A percentile compares a stretch with the other conserved stretches of the same genome.
These are phyloP conservation scores for Aptenodytes forsteri DNA, from an alignment of 2,113 vertebrate species.

Conservation along the genomic window DNA sequence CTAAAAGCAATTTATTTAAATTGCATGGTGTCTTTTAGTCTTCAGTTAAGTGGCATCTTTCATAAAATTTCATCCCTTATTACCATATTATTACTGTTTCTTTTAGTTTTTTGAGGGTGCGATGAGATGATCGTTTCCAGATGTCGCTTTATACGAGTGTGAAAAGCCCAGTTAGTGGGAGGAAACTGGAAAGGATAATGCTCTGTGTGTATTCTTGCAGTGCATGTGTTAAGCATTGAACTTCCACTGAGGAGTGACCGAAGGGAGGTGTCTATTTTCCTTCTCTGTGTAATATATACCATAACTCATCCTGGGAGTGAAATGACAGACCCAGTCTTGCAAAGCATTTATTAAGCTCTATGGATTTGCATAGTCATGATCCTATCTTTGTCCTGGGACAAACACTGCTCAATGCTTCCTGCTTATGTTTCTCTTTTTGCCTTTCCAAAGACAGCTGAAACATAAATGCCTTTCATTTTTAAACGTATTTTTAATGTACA, in stretches of 20 bases:
- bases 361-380: not conserved
- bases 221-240: not conserved
- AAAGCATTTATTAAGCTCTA: not conserved
- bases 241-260: not conserved
- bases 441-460: constrained; percentile 29
- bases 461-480: not conserved
- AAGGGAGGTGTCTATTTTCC: not conserved
- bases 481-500: not conserved
- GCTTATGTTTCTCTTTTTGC: not conserved
- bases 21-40: constrained; percentile 34
- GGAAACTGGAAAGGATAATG: not conserved
- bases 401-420: not conserved
- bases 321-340: not conserved
- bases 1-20: constrained; percentile 48
- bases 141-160: not conserved
- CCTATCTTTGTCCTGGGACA: constrained; percentile 4
- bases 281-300: not conserved
- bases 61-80: not conserved
- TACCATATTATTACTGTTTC: constrained; percentile 43
- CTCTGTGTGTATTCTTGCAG: not conserved
- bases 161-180: not conserved
- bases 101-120: not conserved
- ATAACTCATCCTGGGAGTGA: not conserved
- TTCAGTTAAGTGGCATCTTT: constrained; percentile 57
- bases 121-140: constrained; percentile 34